phyloP scores from a whole-genome alignment of 64 coral and sea anemone species.

The Montipora foliosa region DNA sequence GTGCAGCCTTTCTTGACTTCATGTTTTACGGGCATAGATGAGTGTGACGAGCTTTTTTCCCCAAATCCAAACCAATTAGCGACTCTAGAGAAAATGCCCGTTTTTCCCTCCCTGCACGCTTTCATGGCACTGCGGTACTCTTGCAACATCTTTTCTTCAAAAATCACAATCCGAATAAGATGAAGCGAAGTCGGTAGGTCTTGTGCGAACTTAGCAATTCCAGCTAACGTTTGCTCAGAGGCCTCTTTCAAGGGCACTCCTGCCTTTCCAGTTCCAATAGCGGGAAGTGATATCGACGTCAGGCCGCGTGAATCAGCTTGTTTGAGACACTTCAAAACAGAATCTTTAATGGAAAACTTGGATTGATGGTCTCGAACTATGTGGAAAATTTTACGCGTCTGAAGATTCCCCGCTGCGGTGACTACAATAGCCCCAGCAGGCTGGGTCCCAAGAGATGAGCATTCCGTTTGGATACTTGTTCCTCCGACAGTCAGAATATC shows the following conservation, averaged over 20 bases:
- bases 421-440: slow-evolving; percentile 23
- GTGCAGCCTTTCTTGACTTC: not conserved
- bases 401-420: slow-evolving; percentile 25
- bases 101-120: not conserved
- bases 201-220: slow-evolving; percentile 25
- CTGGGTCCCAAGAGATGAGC: not conserved
- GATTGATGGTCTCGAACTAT: not conserved
- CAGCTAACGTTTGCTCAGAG: not conserved
- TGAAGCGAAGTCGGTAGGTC: not conserved
- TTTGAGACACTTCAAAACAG: not conserved
- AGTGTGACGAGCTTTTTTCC: not conserved
- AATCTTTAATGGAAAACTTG: not conserved
- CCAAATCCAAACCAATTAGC: not conserved
- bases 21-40: not conserved
- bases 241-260: not conserved
- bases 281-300: slow-evolving; percentile 6
- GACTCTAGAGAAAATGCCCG: not conserved
- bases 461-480: slow-evolving; percentile 17
- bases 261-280: not conserved
- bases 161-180: slow-evolving; percentile 22
- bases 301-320: not conserved
- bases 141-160: not conserved
- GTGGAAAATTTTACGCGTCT: slow-evolving; percentile 44
- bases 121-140: slow-evolving; percentile 6
- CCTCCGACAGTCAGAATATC: slow-evolving; percentile 7